A percentile compares a stretch with the other conserved stretches of the same genome.
Conservation (phyloP, 2,797 vertebrate species). For the Erpetoichthys calabaricus region DNA sequence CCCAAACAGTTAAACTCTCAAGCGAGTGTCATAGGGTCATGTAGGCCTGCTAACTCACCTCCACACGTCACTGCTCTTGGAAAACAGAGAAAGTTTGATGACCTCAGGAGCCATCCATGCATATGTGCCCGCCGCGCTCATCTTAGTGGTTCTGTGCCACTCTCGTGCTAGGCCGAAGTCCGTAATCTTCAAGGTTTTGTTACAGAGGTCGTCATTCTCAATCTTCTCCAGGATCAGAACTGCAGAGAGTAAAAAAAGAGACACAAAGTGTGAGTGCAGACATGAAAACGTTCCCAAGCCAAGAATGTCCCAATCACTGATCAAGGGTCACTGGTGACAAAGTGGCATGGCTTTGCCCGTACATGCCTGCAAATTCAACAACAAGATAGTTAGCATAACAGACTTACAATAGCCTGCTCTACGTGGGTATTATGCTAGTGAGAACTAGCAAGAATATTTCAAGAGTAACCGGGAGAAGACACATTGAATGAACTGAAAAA, state of each 20-base stretch:
- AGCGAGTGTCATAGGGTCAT: neutral
- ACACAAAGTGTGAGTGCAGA: too few relatives aligned
- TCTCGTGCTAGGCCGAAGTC: conserved; percentile 81
- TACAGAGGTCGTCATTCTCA: conserved; percentile 55
- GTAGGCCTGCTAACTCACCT: conserved; percentile 41
- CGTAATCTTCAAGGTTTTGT: conserved; percentile 78
- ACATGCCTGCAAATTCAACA: too few relatives aligned
- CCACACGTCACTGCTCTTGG: conserved; percentile 89
- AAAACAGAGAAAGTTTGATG: conserved; percentile 79
- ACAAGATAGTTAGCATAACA: too few relatives aligned
- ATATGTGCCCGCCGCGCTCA: conserved; percentile 81
- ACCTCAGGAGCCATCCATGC: conserved; percentile 91
- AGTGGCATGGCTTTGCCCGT: too few relatives aligned
- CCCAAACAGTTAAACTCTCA: neutral
- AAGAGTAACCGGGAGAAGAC: too few relatives aligned
- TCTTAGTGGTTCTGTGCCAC: conserved; percentile 84
- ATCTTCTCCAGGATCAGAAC: conserved; percentile 73
- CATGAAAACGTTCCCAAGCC: too few relatives aligned
- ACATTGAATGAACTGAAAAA: too few relatives aligned
- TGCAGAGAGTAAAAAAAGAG: conserved; percentile 21
- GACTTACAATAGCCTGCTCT: too few relatives aligned
- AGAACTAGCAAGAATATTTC: too few relatives aligned
- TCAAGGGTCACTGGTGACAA: too few relatives aligned
- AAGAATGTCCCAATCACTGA: neutral
- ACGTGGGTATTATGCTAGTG: too few relatives aligned